Evolutionary conservation across 1,140 invertebrate genomes (phyloP), one percentile per base, ranked within the genome.

Genomic region (Drosophila tsacasi): DNA sequence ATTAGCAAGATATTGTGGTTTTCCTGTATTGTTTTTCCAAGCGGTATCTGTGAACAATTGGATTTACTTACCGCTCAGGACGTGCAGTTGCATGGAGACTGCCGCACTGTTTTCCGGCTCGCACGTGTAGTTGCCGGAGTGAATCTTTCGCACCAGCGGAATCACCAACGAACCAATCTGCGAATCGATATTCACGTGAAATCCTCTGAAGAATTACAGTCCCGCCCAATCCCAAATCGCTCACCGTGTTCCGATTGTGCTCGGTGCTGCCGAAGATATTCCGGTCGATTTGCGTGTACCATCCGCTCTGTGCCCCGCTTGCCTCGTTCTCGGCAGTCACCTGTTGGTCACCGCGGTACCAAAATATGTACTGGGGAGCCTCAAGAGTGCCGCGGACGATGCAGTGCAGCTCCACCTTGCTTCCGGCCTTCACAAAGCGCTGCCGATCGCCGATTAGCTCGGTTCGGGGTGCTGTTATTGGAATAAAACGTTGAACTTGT

Each of bases 341-440:
- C 68, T 93, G 84, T 92, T 98, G 78, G 96, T 97, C 91, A 95
- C 97, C 94, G 80, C 94, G 93, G 89, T 94, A 94, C 94, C 94
- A 95, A 92, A 94, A 94, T 74, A 95, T 94, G 82, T 94, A 95
- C 52, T 94, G 93, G 50, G 94, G 94, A 68, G 94, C 93, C 92
- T 94, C 94, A 47, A 94, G 86, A 37, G 94, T 94, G 83, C 94
- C 94, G 67, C 94, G 94, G 80, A 95, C 94, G 59, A 95, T 94
- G 91, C 94, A 95, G 81, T 94, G 94, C 4, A 95, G 91, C 81
- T 93, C 93, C 81, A 95, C 94, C 52, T 94, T 94, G 84, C 94
- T 94, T 79, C 94, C 94, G n/a, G 94, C 94, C 89, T 94, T 94
- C 61, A 95, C 94, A 90, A 94, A 94, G 77, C 94, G 92, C 73